Percentiles rank a stretch among this genome's conserved stretches.
Evolutionary conservation across 2,797 vertebrate species (phyloP).

Genomic region (Cyprinodon diabolis): DNA sequence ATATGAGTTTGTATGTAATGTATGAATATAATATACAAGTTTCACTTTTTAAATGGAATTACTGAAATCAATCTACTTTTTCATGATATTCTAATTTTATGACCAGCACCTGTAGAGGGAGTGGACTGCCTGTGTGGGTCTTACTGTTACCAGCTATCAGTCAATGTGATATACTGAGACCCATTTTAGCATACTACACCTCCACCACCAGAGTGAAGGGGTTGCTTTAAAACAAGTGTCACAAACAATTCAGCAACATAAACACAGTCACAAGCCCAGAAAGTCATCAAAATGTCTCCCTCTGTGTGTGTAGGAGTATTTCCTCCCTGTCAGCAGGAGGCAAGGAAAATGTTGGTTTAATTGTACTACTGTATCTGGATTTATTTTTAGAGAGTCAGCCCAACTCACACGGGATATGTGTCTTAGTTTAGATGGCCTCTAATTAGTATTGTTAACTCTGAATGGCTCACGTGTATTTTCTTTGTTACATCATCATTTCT

Average conservation of each 20-base stretch:
- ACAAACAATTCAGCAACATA: constrained; percentile 28
- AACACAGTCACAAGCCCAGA: constrained; percentile 24
- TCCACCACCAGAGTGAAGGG: constrained; percentile 28
- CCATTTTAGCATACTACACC: constrained; percentile 30
- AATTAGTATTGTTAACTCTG: constrained; percentile 30
- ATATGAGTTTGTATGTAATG: too few relatives aligned
- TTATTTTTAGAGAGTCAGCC: constrained; percentile 15
- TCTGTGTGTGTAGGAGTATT: constrained; percentile 16
- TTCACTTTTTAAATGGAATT: too few relatives aligned
- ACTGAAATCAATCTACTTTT: too few relatives aligned
- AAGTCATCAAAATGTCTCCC: constrained; percentile 26
- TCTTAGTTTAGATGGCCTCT: constrained; percentile 28
- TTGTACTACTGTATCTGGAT: constrained; percentile 26
- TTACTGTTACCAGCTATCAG: constrained; percentile 29
- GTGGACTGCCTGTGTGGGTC: constrained; percentile 29
- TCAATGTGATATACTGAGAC: constrained; percentile 42
- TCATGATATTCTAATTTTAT: too few relatives aligned
- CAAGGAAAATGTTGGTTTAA: constrained; percentile 4
- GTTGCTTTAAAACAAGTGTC: constrained; percentile 31
- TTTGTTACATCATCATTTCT: constrained; percentile 28
- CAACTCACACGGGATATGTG: constrained; percentile 3
- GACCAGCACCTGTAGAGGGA: too few relatives aligned
- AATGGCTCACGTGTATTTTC: constrained; percentile 23
- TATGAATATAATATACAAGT: too few relatives aligned
- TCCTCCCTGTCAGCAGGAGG: constrained; percentile 2